Evolutionary conservation across 2,797 vertebrate species (phyloP).

Genomic region (Pseudochaenichthys georgianus): DNA sequence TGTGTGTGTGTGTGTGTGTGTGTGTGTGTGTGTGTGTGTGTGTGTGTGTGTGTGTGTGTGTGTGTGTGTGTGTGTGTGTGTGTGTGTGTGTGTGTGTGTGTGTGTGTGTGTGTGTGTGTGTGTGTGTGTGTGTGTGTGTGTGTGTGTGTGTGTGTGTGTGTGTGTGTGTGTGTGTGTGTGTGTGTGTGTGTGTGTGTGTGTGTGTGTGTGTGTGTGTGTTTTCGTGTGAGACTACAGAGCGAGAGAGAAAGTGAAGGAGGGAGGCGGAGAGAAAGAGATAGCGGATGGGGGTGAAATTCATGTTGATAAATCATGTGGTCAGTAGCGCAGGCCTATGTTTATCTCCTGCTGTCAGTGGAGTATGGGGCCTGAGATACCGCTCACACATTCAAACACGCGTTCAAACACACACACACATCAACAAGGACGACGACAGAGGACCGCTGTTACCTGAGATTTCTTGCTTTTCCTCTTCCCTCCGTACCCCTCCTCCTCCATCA

Average conservation of each 20-base stretch:
- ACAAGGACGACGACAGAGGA: slow-evolving; percentile 45
- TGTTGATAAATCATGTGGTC: slow-evolving; percentile 86
- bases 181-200: slow-evolving; percentile 35
- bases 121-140: slow-evolving; percentile 32
- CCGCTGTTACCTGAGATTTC: slow-evolving; percentile 72
- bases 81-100: slow-evolving; percentile 33
- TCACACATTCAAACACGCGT: slow-evolving; percentile 46
- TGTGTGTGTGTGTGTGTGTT: slow-evolving; percentile 28
- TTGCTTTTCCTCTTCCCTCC: slow-evolving; percentile 37
- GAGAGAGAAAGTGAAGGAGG: slow-evolving; percentile 39
- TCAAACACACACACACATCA: slow-evolving; percentile 47
- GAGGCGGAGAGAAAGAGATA: slow-evolving; percentile 46
- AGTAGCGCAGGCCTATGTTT: slow-evolving; percentile 79
- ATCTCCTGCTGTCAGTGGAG: slow-evolving; percentile 84
- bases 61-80: slow-evolving; percentile 32
- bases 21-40: slow-evolving; percentile 33
- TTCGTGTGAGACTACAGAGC: slow-evolving; percentile 11
- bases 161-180: slow-evolving; percentile 36
- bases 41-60: slow-evolving; percentile 36
- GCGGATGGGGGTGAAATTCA: slow-evolving; percentile 72
- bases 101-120: slow-evolving; percentile 36
- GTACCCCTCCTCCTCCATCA: slow-evolving; percentile 25
- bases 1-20: slow-evolving; percentile 32
- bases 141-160: slow-evolving; percentile 33
- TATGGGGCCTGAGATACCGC: slow-evolving; percentile 79